A percentile compares a stretch with the other conserved stretches of the same genome.
phyloP scores from a whole-genome alignment of 2,797 vertebrate species.

The Coregonus suidteri region DNA sequence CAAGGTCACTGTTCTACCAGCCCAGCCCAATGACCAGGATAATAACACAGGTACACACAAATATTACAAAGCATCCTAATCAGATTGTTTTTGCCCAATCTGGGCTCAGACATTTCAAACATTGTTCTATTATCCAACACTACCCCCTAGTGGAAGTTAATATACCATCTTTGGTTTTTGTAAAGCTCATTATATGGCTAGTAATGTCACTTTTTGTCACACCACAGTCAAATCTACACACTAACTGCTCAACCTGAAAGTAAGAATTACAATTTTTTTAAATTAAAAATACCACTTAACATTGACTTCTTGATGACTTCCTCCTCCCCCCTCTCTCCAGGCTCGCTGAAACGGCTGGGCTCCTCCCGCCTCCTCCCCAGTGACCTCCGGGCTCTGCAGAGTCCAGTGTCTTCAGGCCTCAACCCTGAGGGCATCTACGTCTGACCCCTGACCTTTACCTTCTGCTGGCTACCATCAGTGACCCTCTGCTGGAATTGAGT shows the following conservation, averaged over 20 bases:
- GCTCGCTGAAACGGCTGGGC: constrained; percentile 85
- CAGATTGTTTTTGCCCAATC: background rate
- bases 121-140: background rate
- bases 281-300: no score
- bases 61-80: constrained; percentile 54
- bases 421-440: constrained; percentile 98
- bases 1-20: constrained; percentile 91
- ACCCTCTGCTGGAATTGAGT: background rate
- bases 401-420: constrained; percentile 83
- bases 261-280: no score
- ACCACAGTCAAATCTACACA: background rate
- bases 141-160: background rate
- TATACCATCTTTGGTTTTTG: background rate
- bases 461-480: background rate
- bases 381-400: constrained; percentile 89
- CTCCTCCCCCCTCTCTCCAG: constrained; percentile 51
- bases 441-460: constrained; percentile 65
- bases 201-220: background rate
- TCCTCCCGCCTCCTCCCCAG: constrained; percentile 88
- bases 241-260: background rate
- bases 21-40: constrained; percentile 80
- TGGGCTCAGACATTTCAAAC: background rate
- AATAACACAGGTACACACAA: constrained; percentile 53
- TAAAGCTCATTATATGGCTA: background rate
- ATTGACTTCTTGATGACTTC: background rate